phyloP scores from a whole-genome alignment of 2,113 vertebrate genomes.

The Alectura lathami region DNA sequence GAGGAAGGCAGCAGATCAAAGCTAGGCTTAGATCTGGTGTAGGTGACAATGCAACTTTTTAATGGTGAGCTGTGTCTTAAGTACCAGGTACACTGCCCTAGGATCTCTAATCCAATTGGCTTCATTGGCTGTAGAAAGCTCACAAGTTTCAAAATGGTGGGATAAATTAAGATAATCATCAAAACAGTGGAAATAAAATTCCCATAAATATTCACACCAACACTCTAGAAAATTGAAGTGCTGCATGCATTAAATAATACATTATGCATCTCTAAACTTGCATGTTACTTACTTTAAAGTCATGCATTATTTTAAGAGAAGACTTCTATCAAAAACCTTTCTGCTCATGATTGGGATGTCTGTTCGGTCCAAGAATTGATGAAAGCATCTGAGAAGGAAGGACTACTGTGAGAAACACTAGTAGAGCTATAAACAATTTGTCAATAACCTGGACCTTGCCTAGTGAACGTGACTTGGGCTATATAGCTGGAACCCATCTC shows the following conservation, averaged over 20 bases:
- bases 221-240: neutral
- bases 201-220: neutral
- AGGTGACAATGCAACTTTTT: neutral
- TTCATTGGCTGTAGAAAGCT: neutral
- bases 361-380: neutral
- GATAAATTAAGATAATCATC: neutral
- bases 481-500: neutral
- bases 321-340: neutral
- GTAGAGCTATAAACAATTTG: neutral
- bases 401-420: neutral
- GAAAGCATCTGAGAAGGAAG: neutral
- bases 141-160: neutral
- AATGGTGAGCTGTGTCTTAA: neutral
- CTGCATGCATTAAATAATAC: neutral
- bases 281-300: neutral
- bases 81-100: neutral
- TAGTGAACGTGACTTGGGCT: neutral
- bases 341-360: neutral
- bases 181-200: neutral
- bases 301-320: neutral
- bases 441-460: neutral
- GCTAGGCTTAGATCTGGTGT: neutral
- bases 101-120: neutral
- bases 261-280: rapidly evolving
- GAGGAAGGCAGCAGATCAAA: neutral